These are phyloP conservation scores for Patella caerulea DNA, from an alignment of 2,888 invertebrate genomes.

Conservation along the genomic window DNA sequence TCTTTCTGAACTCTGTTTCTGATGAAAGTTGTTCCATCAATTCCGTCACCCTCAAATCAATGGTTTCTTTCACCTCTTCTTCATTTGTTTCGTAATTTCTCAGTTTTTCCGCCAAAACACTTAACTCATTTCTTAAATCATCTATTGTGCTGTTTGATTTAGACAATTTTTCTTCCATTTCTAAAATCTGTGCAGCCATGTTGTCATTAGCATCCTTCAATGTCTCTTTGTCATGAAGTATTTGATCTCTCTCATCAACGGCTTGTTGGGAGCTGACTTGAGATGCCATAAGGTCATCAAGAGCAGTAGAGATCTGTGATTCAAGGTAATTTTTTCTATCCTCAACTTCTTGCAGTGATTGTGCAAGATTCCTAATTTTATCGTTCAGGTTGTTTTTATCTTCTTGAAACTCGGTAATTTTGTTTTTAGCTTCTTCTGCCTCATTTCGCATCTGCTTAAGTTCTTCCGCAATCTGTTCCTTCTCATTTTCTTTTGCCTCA, in stretches of 20 bases:
- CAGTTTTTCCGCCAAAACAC: conserved; percentile 16
- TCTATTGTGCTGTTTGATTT: conserved; percentile 1
- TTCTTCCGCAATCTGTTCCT: neutral
- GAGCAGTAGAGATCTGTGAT: conserved; percentile 15
- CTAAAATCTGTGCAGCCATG: neutral
- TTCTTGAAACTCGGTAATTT: conserved; percentile 13
- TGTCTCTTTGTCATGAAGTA: neutral
- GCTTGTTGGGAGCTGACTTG: conserved; percentile 10
- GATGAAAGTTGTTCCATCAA: neutral
- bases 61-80: neutral
- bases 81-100: conserved; percentile 12
- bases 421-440: neutral
- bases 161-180: conserved; percentile 14
- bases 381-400: conserved; percentile 1
- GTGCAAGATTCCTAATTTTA: conserved; percentile 14
- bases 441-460: neutral
- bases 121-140: conserved; percentile 26
- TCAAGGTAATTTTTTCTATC: conserved; percentile 14
- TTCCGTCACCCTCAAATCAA: neutral
- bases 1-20: conserved; percentile 14
- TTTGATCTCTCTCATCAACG: neutral
- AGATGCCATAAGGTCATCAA: conserved; percentile 1
- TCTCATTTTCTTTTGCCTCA: neutral
- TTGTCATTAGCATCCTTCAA: conserved; percentile 10
- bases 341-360: conserved; percentile 11